phyloP scores from a whole-genome alignment of 1,140 invertebrate species.

The Spodoptera litura region DNA sequence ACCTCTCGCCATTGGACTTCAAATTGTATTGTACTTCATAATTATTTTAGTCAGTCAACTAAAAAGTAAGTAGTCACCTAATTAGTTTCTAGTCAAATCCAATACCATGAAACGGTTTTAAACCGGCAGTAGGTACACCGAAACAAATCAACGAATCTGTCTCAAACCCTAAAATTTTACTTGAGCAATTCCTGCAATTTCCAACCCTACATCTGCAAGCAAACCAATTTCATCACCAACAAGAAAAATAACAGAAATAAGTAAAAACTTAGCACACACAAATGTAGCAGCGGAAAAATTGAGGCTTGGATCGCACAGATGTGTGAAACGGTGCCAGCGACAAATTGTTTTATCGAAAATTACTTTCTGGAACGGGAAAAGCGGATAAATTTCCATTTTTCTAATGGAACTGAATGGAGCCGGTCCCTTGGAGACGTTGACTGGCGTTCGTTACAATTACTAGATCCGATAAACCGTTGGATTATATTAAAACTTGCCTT shows the following conservation, averaged over 20 bases:
- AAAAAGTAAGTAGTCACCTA: too few relatives aligned
- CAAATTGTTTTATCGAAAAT: slow-evolving; percentile 79
- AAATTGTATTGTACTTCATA: too few relatives aligned
- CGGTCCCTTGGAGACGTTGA: slow-evolving; percentile 40
- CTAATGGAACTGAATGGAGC: slow-evolving; percentile 65
- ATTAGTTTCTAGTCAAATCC: too few relatives aligned
- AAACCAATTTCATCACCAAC: slow-evolving; percentile 32
- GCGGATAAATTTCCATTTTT: slow-evolving; percentile 72
- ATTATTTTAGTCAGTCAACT: too few relatives aligned
- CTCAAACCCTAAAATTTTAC: background rate
- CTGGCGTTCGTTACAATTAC: slow-evolving; percentile 56
- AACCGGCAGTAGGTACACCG: too few relatives aligned
- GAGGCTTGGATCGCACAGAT: slow-evolving; percentile 61
- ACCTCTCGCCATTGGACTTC: too few relatives aligned
- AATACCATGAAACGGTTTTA: too few relatives aligned
- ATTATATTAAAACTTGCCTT: slow-evolving; percentile 31
- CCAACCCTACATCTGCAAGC: slow-evolving; percentile 7
- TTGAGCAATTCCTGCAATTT: slow-evolving; percentile 2
- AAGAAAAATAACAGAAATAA: slow-evolving; percentile 40
- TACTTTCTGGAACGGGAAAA: slow-evolving; percentile 64
- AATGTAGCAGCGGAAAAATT: slow-evolving; percentile 57
- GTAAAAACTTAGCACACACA: slow-evolving; percentile 43
- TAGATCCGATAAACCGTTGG: slow-evolving; percentile 34
- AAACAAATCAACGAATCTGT: background rate
- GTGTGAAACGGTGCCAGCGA: slow-evolving; percentile 61